Evolutionary conservation across 2,113 vertebrate species (phyloP).

Genomic region (Salvelinus namaycush): DNA sequence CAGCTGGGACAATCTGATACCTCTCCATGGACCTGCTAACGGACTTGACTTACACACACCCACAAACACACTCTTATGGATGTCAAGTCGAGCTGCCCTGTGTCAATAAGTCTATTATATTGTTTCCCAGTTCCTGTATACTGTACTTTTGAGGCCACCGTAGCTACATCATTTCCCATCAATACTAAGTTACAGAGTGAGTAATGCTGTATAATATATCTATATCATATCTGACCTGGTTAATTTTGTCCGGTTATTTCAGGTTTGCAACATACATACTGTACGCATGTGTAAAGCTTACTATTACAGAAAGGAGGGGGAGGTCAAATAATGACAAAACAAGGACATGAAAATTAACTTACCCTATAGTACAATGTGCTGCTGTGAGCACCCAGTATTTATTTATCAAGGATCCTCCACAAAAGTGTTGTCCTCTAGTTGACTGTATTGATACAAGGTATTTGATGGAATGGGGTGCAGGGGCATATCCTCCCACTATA

Average conservation of each 20-base stretch:
- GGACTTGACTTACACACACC: neutral
- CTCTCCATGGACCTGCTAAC: neutral
- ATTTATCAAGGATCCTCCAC: slow-evolving; percentile 83
- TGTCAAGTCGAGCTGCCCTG: slow-evolving; percentile 16
- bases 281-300: too few species aligned
- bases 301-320: too few species aligned
- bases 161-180: neutral
- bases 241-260: neutral
- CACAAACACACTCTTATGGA: neutral
- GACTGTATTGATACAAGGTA: slow-evolving; percentile 81
- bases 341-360: slow-evolving; percentile 40
- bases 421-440: slow-evolving; percentile 72
- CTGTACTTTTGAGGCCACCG: neutral
- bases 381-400: slow-evolving; percentile 85
- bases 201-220: neutral
- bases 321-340: neutral
- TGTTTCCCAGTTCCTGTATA: neutral
- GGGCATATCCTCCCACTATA: slow-evolving; percentile 76
- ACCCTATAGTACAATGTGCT: slow-evolving; percentile 84
- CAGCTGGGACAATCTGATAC: slow-evolving; percentile 28
- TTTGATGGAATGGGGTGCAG: slow-evolving; percentile 74
- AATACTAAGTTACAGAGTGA: neutral
- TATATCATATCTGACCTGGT: neutral
- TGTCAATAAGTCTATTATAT: slow-evolving; percentile 3
- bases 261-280: neutral